Evolutionary conservation across 2,888 invertebrate genomes (phyloP).

Genomic region (Anticlea derivata): DNA sequence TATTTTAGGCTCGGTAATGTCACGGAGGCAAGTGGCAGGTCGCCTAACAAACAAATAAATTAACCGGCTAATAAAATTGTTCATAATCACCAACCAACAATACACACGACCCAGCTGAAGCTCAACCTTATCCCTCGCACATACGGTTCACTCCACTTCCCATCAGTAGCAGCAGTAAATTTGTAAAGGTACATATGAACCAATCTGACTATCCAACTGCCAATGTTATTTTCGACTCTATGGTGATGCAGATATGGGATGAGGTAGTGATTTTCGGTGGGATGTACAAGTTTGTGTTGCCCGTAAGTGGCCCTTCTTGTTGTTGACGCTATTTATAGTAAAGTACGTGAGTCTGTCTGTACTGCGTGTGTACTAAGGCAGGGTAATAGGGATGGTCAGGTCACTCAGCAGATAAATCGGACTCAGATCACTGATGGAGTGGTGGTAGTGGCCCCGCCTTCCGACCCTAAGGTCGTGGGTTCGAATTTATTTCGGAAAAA

Average conservation of each 20-base stretch:
- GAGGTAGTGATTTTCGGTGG: constrained; percentile 4
- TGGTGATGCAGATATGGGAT: neutral
- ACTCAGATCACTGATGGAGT: too few relatives aligned
- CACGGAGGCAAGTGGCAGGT: constrained; percentile 40
- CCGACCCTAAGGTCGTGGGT: too few relatives aligned
- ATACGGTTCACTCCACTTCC: neutral
- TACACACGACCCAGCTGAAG: neutral
- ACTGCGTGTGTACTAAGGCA: constrained; percentile 19
- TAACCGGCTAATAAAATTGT: constrained; percentile 56
- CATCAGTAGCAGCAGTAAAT: constrained; percentile 6
- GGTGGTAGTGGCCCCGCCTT: too few relatives aligned
- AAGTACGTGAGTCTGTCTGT: constrained; percentile 36
- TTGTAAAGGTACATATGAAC: constrained; percentile 28
- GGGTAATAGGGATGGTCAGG: constrained; percentile 7
- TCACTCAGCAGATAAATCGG: neutral
- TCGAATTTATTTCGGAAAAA: too few relatives aligned
- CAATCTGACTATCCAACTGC: constrained; percentile 9
- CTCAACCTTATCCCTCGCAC: constrained; percentile 9
- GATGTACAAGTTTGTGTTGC: constrained; percentile 38
- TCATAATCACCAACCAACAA: constrained; percentile 41
- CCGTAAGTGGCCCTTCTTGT: constrained; percentile 56
- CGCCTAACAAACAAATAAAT: constrained; percentile 61
- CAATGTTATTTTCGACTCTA: constrained; percentile 23
- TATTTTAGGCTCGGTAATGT: constrained; percentile 34
- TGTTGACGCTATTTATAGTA: constrained; percentile 52